These are phyloP conservation scores for Bufotes viridis DNA, from an alignment of 2,797 vertebrate species.

Conservation along the genomic window DNA sequence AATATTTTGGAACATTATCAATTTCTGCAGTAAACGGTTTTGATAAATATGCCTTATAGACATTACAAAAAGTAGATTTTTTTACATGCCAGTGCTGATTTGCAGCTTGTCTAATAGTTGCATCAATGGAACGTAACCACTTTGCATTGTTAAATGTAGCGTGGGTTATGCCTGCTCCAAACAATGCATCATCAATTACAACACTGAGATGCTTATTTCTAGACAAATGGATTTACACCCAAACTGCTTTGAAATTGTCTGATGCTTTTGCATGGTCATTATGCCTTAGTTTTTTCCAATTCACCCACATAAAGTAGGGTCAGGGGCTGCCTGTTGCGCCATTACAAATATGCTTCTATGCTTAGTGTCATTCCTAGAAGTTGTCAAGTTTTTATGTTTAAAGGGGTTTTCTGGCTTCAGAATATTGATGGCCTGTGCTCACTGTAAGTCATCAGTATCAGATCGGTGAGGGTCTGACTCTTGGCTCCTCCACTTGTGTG, in stretches of 20 bases:
- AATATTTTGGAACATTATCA: not conserved
- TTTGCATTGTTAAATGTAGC: not conserved
- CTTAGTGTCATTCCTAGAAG: not conserved
- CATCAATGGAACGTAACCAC: not conserved
- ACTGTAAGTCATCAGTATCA: too few relatives aligned
- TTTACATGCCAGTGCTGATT: not conserved
- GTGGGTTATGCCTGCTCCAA: not conserved
- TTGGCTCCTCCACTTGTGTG: too few relatives aligned
- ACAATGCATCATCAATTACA: not conserved
- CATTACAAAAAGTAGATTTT: not conserved
- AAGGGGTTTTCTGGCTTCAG: not conserved
- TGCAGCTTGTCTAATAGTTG: not conserved
- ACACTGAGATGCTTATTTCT: too few relatives aligned
- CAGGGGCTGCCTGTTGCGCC: not conserved
- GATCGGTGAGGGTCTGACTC: too few relatives aligned
- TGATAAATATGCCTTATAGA: not conserved
- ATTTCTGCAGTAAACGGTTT: not conserved
- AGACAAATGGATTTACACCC: not conserved
- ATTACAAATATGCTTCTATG: not conserved
- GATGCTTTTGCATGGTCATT: constrained; percentile 31
- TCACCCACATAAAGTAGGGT: not conserved
- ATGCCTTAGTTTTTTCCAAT: not conserved
- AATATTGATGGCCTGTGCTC: too few relatives aligned
- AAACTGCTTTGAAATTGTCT: constrained; percentile 10
- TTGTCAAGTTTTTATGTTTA: not conserved